Evolutionary conservation across 2,888 invertebrate species (phyloP), one percentile per base, ranked within the genome.

Genomic region (Athalia circularis): DNA sequence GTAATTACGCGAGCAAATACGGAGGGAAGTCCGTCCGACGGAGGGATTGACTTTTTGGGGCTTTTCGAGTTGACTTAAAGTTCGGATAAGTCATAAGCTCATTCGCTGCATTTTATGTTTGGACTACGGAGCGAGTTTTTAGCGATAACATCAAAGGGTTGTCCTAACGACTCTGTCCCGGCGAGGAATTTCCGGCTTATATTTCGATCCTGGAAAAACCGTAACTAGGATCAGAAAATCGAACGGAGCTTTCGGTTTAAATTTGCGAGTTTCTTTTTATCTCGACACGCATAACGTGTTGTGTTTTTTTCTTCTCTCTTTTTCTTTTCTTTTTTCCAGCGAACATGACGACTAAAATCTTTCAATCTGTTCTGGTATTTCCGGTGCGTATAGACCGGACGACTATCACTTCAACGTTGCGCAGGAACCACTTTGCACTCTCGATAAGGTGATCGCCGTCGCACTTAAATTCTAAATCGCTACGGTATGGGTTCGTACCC

Each of bases 1-100:
- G 62, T 75, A 75, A 75, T 75, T 75, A 75, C 61, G 62, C 62
- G 62, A 75, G 50, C 62, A 75, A 75, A 75, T 50, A 52, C 54
- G 48, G 52, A 13, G 47, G 59, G 43, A 57, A 15, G 59, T 72
- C 45, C 57, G 13, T 7, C 6, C 54, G 62, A 13, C 15, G 29
- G 54, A 43, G 13, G n/a, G 54, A n/a, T 72, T 47, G 72, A 52
- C 59, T 72, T 15, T 5, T 4, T n/a, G 61, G 50, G 29, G 9
- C 50, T 62, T 61, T 50, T 11, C 8, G 29, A 62, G 29, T 75
- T 61, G 74, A 75, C 74, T 75, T 75, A 29, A 29, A 29, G 29
- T 43, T 74, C 47, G 72, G 59, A 59, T 59, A 61, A 74, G 62
- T 8, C 15, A 7, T 61, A 13, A 9, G 13, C 8, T n/a, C 2